These are phyloP conservation scores for Dysdera silvatica DNA, from an alignment of 1,140 invertebrate genomes.

Conservation along the genomic window DNA sequence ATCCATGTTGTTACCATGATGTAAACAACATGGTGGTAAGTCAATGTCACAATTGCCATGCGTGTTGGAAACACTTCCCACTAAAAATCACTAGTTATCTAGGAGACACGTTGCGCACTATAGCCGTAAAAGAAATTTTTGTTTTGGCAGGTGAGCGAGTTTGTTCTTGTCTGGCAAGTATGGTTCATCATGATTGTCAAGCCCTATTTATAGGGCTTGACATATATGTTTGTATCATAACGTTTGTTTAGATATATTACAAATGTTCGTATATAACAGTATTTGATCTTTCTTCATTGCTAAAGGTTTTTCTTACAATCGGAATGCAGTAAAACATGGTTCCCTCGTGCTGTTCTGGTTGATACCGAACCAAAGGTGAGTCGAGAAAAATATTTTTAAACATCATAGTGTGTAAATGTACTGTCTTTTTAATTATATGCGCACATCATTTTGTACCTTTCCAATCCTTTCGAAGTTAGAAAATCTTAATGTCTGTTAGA, in stretches of 20 bases:
- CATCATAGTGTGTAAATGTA: neutral
- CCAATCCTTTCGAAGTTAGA: neutral
- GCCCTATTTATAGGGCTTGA: neutral
- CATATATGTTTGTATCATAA: neutral
- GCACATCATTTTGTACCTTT: neutral
- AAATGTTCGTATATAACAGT: neutral
- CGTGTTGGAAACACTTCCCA: too few relatives aligned
- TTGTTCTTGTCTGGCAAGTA: neutral
- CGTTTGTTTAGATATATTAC: neutral
- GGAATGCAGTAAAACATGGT: slow-evolving; percentile 25
- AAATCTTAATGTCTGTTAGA: neutral
- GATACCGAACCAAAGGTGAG: slow-evolving; percentile 48
- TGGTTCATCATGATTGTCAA: neutral
- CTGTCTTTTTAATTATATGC: neutral
- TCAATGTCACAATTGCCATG: too few relatives aligned
- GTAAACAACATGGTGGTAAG: too few relatives aligned
- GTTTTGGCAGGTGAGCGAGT: neutral
- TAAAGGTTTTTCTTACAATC: slow-evolving; percentile 23
- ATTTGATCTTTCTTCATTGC: slow-evolving; percentile 33
- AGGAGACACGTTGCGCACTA: too few relatives aligned
- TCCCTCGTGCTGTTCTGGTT: slow-evolving; percentile 43
- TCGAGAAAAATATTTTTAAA: neutral
- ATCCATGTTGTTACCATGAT: too few relatives aligned
- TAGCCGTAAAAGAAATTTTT: too few relatives aligned
- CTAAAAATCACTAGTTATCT: too few relatives aligned